Evolutionary conservation across 2,797 vertebrate genomes (phyloP).

Genomic region (Tragopan temminckii): DNA sequence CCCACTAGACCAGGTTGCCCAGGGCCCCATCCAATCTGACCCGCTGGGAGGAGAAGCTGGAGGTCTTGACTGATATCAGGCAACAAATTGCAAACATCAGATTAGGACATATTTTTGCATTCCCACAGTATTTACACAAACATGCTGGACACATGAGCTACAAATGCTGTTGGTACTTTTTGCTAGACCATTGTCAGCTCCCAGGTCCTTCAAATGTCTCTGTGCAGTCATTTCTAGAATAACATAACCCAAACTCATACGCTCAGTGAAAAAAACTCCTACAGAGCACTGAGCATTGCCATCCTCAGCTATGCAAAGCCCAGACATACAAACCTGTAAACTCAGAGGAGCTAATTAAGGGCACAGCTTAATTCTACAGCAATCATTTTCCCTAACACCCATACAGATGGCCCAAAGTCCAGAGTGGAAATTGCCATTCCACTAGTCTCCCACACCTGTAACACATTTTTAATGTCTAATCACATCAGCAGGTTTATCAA

Average conservation of each 20-base stretch:
- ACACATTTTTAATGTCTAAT: background rate
- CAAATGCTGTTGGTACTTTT: background rate
- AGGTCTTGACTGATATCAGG: background rate
- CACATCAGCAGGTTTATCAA: background rate
- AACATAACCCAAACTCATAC: background rate
- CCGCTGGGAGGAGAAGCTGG: background rate
- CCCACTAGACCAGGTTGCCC: background rate
- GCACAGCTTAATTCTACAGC: background rate
- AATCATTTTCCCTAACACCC: background rate
- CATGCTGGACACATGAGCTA: background rate
- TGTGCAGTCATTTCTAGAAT: background rate
- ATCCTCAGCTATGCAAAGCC: background rate
- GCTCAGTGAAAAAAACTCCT: background rate
- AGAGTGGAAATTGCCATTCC: background rate
- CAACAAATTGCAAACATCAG: background rate
- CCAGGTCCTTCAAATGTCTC: background rate
- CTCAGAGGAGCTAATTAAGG: constrained; percentile 44
- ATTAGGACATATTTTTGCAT: background rate
- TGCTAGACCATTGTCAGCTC: background rate
- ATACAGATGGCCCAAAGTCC: background rate
- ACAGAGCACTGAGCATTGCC: background rate
- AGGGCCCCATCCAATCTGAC: background rate
- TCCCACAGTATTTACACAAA: background rate
- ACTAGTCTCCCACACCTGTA: background rate
- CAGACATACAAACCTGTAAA: background rate